Percentiles rank a stretch among this genome's conserved stretches.
phyloP scores from a whole-genome alignment of 2,888 invertebrate genomes.

The Meliscaeva auricollis region DNA sequence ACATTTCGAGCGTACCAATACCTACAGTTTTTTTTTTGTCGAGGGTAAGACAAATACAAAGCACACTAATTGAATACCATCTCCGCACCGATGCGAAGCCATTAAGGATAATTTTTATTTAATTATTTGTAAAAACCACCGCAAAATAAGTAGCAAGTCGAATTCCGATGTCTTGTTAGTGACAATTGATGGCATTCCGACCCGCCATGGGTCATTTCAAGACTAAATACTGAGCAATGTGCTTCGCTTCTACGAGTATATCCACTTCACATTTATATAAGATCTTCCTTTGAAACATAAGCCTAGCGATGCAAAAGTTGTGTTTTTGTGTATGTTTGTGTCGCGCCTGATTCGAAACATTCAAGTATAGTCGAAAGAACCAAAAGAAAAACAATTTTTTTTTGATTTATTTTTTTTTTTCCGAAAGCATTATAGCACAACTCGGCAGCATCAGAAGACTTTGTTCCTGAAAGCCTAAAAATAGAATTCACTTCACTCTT shows the following conservation, averaged over 20 bases:
- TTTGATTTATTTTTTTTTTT: constrained; percentile 68
- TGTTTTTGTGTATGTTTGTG: constrained; percentile 22
- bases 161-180: constrained; percentile 81
- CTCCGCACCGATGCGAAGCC: constrained; percentile 73
- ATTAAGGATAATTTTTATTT: constrained; percentile 76
- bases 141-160: constrained; percentile 77
- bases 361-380: constrained; percentile 35
- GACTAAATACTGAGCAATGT: constrained; percentile 77
- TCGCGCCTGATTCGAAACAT: constrained; percentile 50
- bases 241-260: not conserved
- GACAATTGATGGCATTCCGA: constrained; percentile 83
- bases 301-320: constrained; percentile 77
- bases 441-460: constrained; percentile 52
- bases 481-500: constrained; percentile 71
- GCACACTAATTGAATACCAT: constrained; percentile 72
- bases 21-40: constrained; percentile 9
- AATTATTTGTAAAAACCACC: constrained; percentile 74
- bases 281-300: constrained; percentile 76
- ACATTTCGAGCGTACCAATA: constrained; percentile 55
- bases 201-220: constrained; percentile 82
- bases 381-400: constrained; percentile 57
- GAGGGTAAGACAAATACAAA: constrained; percentile 26
- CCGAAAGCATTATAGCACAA: constrained; percentile 60
- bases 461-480: constrained; percentile 65
- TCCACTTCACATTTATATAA: constrained; percentile 5